A percentile compares a stretch with the other conserved stretches of the same genome.
Conservation (phyloP, 1,140 invertebrate species). For the Ectropis grisescens region DNA sequence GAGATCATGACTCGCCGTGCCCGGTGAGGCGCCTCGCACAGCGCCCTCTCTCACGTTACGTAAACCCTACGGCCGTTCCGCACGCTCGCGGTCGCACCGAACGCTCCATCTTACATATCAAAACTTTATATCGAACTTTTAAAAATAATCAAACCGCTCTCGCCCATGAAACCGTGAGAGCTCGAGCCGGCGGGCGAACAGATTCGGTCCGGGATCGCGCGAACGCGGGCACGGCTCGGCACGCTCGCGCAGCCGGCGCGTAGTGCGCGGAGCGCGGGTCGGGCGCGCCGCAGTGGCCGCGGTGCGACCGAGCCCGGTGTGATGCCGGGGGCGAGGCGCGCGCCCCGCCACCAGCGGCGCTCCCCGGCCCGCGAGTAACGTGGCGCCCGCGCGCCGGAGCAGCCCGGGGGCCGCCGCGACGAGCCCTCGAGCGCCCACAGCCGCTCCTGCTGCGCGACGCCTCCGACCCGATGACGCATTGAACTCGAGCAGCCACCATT, state of each 20-base stretch:
- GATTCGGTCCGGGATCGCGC: no score
- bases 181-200: no score
- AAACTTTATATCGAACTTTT: conserved; percentile 18
- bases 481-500: conserved; percentile 82
- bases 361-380: conserved; percentile 30
- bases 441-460: conserved; percentile 27
- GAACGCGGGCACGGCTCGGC: no score
- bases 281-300: conserved; percentile 47
- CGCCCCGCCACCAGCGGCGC: conserved; percentile 9
- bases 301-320: no score
- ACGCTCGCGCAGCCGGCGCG: conserved; percentile 20
- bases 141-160: conserved; percentile 14
- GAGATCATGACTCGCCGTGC: conserved; percentile 39
- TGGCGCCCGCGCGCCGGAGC: conserved; percentile 44
- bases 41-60: conserved; percentile 41
- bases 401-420: conserved; percentile 53
- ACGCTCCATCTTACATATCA: conserved; percentile 25
- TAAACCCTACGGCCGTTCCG: conserved; percentile 15
- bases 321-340: conserved; percentile 29
- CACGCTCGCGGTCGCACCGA: no score
- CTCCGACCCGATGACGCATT: conserved; percentile 60
- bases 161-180: no score
- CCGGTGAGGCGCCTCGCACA: conserved; percentile 46
- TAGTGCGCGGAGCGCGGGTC: conserved; percentile 19
- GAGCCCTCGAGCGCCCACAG: conserved; percentile 36